phyloP scores from a whole-genome alignment of 1,140 invertebrate genomes.

The Drosophila nasuta region DNA sequence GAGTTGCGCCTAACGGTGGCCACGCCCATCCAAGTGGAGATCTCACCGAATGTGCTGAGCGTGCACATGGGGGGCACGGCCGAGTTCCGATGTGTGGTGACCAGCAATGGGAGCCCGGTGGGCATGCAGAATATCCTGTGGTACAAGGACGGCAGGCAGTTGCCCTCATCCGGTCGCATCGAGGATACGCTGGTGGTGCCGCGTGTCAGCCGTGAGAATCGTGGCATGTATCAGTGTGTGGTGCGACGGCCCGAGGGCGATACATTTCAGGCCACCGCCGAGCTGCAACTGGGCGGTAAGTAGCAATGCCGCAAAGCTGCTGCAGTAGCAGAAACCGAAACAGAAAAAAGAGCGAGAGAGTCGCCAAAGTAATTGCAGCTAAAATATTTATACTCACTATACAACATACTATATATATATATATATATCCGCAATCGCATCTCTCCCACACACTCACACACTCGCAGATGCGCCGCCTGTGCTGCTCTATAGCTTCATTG shows the following conservation, averaged over 20 bases:
- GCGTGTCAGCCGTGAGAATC: constrained; percentile 90
- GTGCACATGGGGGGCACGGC: constrained; percentile 92
- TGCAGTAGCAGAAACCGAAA: background rate
- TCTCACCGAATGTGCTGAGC: constrained; percentile 89
- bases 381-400: constrained; percentile 70
- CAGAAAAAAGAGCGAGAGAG: constrained; percentile 2
- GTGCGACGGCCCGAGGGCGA: constrained; percentile 90
- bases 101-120: constrained; percentile 84
- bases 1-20: constrained; percentile 89
- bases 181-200: constrained; percentile 89
- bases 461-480: constrained; percentile 92
- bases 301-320: constrained; percentile 26
- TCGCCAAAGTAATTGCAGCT: constrained; percentile 48
- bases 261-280: constrained; percentile 91
- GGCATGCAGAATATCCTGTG: constrained; percentile 86
- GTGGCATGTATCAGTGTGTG: constrained; percentile 95
- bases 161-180: constrained; percentile 88
- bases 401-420: constrained; percentile 28
- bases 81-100: constrained; percentile 90
- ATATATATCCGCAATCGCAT: constrained; percentile 50
- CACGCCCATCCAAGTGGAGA: constrained; percentile 89
- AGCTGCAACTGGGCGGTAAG: constrained; percentile 92
- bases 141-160: constrained; percentile 91
- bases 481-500: constrained; percentile 92
- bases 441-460: constrained; percentile 76